These are phyloP conservation scores for Parus major DNA, from an alignment of 2,113 vertebrate genomes.

Conservation along the genomic window DNA sequence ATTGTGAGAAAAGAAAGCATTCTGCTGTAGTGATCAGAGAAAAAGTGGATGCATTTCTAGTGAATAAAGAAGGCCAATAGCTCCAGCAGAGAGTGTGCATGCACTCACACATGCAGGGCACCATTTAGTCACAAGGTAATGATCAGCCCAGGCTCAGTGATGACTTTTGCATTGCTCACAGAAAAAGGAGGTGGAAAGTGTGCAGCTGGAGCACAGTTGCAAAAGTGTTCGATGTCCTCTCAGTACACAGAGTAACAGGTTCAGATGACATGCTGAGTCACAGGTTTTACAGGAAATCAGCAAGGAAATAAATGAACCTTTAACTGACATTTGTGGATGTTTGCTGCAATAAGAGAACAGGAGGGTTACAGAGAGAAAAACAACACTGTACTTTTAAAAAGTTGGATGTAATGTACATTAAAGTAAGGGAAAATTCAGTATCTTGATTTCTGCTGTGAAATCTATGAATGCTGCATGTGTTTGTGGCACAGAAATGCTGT, in stretches of 20 bases:
- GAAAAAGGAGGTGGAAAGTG: neutral
- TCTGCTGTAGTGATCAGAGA: neutral
- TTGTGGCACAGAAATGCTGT: neutral
- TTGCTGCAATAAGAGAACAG: neutral
- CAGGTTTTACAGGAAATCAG: conserved; percentile 34
- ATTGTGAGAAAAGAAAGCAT: neutral
- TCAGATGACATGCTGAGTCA: conserved; percentile 39
- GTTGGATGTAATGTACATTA: neutral
- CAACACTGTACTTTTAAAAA: neutral
- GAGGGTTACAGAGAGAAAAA: neutral
- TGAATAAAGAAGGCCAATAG: neutral
- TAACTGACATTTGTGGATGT: conserved; percentile 3
- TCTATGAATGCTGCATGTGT: neutral
- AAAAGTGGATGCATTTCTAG: neutral
- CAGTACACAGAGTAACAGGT: conserved; percentile 6
- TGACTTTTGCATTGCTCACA: conserved; percentile 12
- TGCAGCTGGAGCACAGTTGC: neutral
- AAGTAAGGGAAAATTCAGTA: neutral
- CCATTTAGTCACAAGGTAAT: neutral
- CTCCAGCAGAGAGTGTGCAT: neutral
- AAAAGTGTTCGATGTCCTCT: neutral
- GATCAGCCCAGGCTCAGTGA: neutral
- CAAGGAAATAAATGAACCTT: conserved; percentile 46
- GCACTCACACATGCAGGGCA: neutral
- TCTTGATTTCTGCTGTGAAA: neutral